Conservation (phyloP, 2,888 invertebrate genomes). For the Chalcis sispes region DNA sequence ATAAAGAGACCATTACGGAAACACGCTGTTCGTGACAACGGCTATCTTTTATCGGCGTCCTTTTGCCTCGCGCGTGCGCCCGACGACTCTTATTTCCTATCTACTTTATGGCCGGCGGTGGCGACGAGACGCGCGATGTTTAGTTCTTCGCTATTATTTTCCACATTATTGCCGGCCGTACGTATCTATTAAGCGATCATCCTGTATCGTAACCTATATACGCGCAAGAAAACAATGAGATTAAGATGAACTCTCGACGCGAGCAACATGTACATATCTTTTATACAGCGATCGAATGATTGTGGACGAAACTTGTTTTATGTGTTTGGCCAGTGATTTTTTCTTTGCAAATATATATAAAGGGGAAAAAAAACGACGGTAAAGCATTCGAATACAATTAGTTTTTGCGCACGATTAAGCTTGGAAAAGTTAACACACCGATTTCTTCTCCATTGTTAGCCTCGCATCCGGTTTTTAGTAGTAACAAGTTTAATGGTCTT, state of each 20-base stretch:
- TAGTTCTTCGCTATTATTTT: conserved; percentile 16
- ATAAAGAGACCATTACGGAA: conserved; percentile 49
- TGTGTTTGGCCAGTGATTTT: no score
- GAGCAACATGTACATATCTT: no score
- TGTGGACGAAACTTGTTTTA: no score
- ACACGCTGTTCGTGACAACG: conserved; percentile 48
- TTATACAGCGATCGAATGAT: no score
- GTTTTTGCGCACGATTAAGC: not conserved
- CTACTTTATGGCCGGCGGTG: conserved; percentile 10
- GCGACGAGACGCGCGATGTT: not conserved
- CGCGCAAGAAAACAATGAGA: not conserved
- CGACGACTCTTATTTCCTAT: conserved; percentile 36
- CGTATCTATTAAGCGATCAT: conserved; percentile 37
- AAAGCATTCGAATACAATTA: not conserved
- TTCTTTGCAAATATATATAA: no score
- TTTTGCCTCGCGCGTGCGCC: not conserved
- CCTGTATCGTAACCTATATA: not conserved
- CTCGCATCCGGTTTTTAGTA: conserved; percentile 5
- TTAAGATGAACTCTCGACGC: no score
- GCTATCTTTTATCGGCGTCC: conserved; percentile 46
- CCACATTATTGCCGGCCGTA: conserved; percentile 20
- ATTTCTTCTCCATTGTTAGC: conserved; percentile 5
- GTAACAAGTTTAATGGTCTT: conserved; percentile 10
- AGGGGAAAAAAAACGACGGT: no score
- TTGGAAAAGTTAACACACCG: not conserved